phyloP scores from a whole-genome alignment of 2,888 invertebrate species.

The Sicus ferrugineus region DNA sequence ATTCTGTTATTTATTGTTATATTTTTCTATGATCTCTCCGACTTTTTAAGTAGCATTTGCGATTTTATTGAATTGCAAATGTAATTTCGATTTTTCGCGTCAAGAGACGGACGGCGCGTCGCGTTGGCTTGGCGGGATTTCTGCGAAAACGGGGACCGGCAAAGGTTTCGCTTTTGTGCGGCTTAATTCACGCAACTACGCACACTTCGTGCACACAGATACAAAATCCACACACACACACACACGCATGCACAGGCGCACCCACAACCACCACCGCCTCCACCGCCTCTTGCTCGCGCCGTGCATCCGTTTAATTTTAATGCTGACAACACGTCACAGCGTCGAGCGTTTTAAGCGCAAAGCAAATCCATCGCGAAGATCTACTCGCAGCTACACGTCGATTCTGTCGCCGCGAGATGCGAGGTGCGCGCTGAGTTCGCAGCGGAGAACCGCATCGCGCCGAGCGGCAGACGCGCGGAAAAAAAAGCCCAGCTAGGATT shows the following conservation, averaged over 20 bases:
- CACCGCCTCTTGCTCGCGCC: background rate
- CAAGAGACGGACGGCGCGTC: no score
- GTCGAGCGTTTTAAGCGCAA: background rate
- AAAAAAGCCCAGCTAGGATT: background rate
- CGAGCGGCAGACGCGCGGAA: background rate
- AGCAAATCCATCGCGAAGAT: background rate
- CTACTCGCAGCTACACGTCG: slow-evolving; percentile 16
- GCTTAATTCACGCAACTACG: no score
- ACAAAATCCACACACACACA: background rate
- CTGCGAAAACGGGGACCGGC: no score
- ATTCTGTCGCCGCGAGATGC: slow-evolving; percentile 19
- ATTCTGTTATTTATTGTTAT: no score
- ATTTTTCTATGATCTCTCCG: no score
- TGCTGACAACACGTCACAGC: background rate
- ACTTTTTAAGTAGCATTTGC: background rate
- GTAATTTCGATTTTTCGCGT: no score
- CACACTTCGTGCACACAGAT: no score
- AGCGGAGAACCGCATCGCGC: background rate
- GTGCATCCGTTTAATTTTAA: background rate
- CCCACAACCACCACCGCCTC: no score
- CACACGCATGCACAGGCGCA: background rate
- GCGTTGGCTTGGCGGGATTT: no score
- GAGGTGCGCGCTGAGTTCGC: background rate
- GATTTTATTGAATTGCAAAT: background rate
- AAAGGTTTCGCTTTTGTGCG: no score